Evolutionary conservation across 2,113 vertebrate genomes (phyloP), one percentile per base, ranked within the genome.

Genomic region (Smithornis capensis): DNA sequence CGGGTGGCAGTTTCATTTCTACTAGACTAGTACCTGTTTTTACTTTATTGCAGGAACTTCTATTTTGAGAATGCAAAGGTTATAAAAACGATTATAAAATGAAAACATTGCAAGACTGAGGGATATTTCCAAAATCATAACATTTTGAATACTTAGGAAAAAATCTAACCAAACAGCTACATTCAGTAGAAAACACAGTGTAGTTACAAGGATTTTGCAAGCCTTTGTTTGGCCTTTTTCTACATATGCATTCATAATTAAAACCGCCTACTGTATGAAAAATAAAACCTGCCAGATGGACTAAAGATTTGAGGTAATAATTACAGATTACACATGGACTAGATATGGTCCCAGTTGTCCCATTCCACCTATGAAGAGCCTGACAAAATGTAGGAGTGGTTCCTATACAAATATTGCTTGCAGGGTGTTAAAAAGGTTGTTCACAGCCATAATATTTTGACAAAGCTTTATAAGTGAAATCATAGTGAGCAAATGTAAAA

Each of bases 221-320:
- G 63, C 13, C 24, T 92, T 80, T 86, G 42, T 90, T 83, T 83
- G 75, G 37, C 50, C 9, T 82, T 73, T 86, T 77, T 60, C 10
- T 74, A 31, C 24, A 44, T 44, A 33, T 4, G 33, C 10, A 74
- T 47, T 80, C 63, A 38, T 69, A 76, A 79, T 57, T 92, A 59
- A 89, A 87, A 42, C 42, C 31, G 25, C 60, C 33, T 53, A 83
- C 25, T 65, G 24, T 86, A 63, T 47, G 87, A 81, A n/a, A 65
- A 91, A 89, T 63, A 87, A 94, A 94, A 70, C 35, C 75, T 83
- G 50, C 81, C 95, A 95, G 93, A 93, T 90, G 78, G 93, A 83
- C 59, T 69, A 55, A 90, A 91, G 52, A 83, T 77, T 81, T 70
- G 52, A 90, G 42, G 63, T 35, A 93, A 95, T 95, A 84, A 86